Percentiles rank a stretch among this genome's conserved stretches.
Conservation (phyloP, 2,113 vertebrate genomes). For the Mystacornis crossleyi region DNA sequence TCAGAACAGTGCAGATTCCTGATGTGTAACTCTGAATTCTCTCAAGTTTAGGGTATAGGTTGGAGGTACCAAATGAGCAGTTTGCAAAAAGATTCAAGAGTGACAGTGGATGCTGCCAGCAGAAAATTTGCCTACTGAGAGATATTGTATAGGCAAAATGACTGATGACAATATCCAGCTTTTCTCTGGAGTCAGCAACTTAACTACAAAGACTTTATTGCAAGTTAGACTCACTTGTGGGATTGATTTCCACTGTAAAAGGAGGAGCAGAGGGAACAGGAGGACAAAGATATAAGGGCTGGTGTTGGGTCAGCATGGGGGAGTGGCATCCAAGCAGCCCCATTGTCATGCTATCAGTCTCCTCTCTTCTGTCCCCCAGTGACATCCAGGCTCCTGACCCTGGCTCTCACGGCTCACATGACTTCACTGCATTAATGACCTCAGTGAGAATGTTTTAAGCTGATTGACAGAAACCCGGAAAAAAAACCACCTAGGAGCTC, state of each 20-base stretch:
- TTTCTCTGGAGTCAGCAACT: constrained; percentile 36
- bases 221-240: background rate
- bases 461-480: constrained; percentile 31
- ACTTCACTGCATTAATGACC: constrained; percentile 25
- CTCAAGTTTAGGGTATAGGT: background rate
- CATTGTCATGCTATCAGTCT: background rate
- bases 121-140: constrained; percentile 19
- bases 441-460: constrained; percentile 30
- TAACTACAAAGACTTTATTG: background rate
- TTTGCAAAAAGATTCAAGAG: background rate
- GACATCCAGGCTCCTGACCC: background rate
- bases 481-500: background rate
- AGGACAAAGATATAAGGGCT: background rate
- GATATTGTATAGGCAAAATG: background rate
- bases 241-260: background rate
- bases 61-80: background rate
- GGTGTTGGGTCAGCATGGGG: background rate
- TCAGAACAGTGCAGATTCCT: background rate
- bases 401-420: background rate
- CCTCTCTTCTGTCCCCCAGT: background rate
- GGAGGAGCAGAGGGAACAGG: background rate
- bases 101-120: background rate
- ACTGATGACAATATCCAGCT: constrained; percentile 26
- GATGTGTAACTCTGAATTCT: background rate
- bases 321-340: background rate